Conservation (phyloP, 1,140 invertebrate species). For the Magallana angulata region DNA sequence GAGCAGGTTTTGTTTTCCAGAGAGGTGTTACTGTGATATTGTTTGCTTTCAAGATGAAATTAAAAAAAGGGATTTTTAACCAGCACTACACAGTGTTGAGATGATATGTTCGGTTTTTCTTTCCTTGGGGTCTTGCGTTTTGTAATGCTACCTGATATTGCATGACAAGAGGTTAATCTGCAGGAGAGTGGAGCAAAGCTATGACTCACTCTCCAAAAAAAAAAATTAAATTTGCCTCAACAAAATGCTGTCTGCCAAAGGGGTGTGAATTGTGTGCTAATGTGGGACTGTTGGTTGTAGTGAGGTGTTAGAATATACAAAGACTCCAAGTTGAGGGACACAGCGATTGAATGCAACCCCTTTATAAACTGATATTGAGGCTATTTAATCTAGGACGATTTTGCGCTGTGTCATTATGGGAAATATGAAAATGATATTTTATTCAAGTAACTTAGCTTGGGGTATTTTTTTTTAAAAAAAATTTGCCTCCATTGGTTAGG, state of each 20-base stretch:
- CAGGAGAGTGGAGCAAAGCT: not conserved
- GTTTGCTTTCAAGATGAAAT: conserved; percentile 29
- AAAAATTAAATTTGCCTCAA: not conserved
- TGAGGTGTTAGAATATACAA: conserved; percentile 16
- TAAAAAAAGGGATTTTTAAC: conserved; percentile 7
- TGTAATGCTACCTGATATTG: conserved; percentile 29
- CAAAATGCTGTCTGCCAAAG: conserved; percentile 24
- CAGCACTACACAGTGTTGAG: conserved; percentile 15
- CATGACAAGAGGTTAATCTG: conserved; percentile 32
- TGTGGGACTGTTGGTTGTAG: not conserved
- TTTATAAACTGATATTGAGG: conserved; percentile 12
- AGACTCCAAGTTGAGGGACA: conserved; percentile 28
- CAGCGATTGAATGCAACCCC: not conserved
- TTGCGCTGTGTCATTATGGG: conserved; percentile 29
- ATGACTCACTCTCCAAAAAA: conserved; percentile 26
- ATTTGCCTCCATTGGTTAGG: not conserved
- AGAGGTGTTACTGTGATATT: not conserved
- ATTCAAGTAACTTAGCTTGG: not conserved
- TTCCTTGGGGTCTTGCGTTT: conserved; percentile 22
- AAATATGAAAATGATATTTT: conserved; percentile 33
- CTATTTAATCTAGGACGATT: not conserved
- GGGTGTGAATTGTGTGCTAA: conserved; percentile 35
- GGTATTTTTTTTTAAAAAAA: not conserved
- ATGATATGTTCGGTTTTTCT: not conserved
- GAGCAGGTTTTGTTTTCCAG: conserved; percentile 4